Percentiles rank a stretch among this genome's conserved stretches.
These are phyloP conservation scores for Tiliqua scincoides DNA, from an alignment of 2,113 vertebrate species.

Conservation along the genomic window DNA sequence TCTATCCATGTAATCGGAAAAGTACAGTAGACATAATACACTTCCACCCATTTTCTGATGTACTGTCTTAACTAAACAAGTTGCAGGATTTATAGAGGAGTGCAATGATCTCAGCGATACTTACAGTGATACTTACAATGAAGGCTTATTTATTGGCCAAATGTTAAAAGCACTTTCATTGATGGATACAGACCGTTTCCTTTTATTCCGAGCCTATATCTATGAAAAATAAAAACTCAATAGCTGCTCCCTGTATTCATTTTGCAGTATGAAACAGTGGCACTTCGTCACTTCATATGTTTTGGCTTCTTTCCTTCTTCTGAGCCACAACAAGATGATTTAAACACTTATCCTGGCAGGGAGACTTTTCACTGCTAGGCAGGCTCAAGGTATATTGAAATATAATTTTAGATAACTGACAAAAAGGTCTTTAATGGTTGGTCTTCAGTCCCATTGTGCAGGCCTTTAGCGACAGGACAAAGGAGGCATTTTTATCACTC, in stretches of 20 bases:
- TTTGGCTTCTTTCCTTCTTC: conserved; percentile 21
- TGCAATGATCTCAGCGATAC: background rate
- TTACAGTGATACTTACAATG: background rate
- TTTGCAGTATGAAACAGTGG: conserved; percentile 34
- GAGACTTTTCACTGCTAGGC: conserved; percentile 7
- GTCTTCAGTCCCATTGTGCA: conserved; percentile 30
- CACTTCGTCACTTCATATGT: conserved; percentile 26
- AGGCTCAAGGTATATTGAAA: conserved; percentile 40
- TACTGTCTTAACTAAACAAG: background rate
- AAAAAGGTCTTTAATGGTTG: conserved; percentile 37
- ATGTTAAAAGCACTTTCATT: conserved; percentile 6
- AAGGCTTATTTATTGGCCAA: background rate
- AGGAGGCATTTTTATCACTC: conserved; percentile 53
- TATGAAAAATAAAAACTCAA: conserved; percentile 20
- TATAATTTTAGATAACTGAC: conserved; percentile 50
- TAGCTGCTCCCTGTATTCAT: conserved; percentile 40
- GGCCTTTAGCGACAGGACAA: conserved; percentile 49
- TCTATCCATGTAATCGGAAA: background rate
- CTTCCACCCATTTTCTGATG: background rate
- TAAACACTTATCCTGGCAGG: background rate
- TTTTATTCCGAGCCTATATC: background rate
- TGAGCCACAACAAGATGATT: background rate
- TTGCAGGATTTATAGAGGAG: background rate
- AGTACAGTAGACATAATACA: background rate
- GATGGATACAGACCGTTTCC: conserved; percentile 1